A percentile compares a stretch with the other conserved stretches of the same genome.
Conservation (phyloP, 2,797 vertebrate species). For the Cuniculus paca region DNA sequence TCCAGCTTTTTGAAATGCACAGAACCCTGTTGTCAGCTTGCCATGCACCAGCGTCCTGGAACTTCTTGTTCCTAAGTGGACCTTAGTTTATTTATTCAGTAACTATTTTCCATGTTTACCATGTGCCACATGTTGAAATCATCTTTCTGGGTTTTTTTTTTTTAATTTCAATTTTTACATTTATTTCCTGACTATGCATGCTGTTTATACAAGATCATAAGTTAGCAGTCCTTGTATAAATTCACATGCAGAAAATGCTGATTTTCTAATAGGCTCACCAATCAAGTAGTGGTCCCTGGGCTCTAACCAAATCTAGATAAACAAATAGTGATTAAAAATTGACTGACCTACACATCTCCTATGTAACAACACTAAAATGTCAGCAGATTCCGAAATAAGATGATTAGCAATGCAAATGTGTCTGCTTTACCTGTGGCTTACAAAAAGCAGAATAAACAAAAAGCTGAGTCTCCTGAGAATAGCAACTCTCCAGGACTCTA, state of each 20-base stretch:
- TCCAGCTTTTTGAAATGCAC: background rate
- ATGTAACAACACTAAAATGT: constrained; percentile 63
- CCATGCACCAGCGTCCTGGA: background rate
- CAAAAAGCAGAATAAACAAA: constrained; percentile 75
- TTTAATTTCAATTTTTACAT: background rate
- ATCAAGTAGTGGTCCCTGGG: constrained; percentile 63
- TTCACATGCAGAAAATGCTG: constrained; percentile 57
- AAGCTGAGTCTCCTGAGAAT: constrained; percentile 50
- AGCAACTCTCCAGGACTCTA: constrained; percentile 25
- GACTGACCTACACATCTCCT: constrained; percentile 58
- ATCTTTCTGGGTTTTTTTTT: background rate
- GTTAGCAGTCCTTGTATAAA: constrained; percentile 13
- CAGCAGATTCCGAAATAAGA: constrained; percentile 77
- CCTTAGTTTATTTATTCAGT: background rate
- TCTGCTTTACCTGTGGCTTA: constrained; percentile 73
- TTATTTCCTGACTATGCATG: background rate
- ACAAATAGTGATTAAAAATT: constrained; percentile 82
- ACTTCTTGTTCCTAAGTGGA: background rate
- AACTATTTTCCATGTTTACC: background rate
- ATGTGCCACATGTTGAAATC: background rate
- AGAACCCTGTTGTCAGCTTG: background rate
- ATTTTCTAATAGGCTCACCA: constrained; percentile 63
- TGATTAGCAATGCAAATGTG: constrained; percentile 82
- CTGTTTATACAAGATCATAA: background rate
- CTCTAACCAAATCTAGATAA: constrained; percentile 72